phyloP scores from a whole-genome alignment of 2,888 invertebrate species.

The Xestia sexstrigata region DNA sequence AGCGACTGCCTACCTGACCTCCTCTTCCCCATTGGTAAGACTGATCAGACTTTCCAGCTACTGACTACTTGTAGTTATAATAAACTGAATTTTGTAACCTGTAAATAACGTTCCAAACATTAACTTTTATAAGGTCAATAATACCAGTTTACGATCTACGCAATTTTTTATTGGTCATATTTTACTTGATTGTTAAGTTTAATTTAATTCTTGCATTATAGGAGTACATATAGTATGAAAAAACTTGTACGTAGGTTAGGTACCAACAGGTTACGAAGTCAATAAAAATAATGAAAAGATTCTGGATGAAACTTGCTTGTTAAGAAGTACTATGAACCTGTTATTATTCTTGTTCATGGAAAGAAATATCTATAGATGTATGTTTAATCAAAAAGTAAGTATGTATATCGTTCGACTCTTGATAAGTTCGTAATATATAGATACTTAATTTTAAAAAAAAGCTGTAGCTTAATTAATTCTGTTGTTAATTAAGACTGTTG shows the following conservation, averaged over 20 bases:
- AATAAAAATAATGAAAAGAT: constrained; percentile 22
- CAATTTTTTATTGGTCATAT: constrained; percentile 8
- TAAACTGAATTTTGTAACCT: not conserved
- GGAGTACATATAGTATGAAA: not conserved
- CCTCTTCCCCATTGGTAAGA: too few relatives aligned
- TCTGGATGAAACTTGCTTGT: constrained; percentile 12
- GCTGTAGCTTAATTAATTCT: not conserved
- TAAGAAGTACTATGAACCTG: constrained; percentile 7
- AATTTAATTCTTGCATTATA: not conserved
- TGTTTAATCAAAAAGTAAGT: not conserved
- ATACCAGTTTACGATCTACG: constrained; percentile 1
- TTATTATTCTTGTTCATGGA: not conserved
- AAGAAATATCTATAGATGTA: not conserved
- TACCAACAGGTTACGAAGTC: constrained; percentile 11
- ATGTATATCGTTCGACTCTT: not conserved
- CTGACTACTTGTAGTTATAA: too few relatives aligned
- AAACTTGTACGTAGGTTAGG: not conserved
- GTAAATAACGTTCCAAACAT: not conserved
- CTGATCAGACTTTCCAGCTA: too few relatives aligned
- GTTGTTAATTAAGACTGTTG: not conserved
- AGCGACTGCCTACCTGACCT: too few relatives aligned
- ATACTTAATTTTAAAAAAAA: not conserved
- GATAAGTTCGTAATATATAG: not conserved
- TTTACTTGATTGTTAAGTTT: not conserved
- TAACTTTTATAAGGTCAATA: not conserved